Evolutionary conservation across 2,797 vertebrate species (phyloP), one percentile per base, ranked within the genome.

Genomic region (Artibeus lituratus): DNA sequence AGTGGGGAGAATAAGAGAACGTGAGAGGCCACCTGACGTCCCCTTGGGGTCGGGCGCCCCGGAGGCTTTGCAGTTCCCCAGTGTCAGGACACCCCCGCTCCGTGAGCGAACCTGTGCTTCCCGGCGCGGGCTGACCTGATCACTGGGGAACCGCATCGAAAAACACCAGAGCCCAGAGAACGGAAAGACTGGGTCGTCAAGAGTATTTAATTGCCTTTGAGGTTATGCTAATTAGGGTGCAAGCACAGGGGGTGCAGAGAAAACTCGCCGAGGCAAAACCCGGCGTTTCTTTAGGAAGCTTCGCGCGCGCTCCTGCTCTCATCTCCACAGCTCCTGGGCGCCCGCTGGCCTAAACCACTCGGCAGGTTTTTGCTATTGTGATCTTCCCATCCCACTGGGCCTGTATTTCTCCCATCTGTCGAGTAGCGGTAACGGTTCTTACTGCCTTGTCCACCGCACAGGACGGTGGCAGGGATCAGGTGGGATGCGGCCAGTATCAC

Each of bases 71-170:
- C 22, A 11, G 0, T 35, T 73, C 47, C 19, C 73, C 6, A 21
- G 32, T 7, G 82, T 15, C 26, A 22, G 15, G 35, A 85, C 51
- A 0, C 15, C 29, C 1, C 6, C n/a, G 9, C 24, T 1, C 11
- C 0, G 1, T 0, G 85, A 14, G 55, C 8, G 7, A 29, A 0
- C 29, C 22, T 1, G 35, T 21, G 59, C 42, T 5, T 57, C 53
- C 53, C 1, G 24, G 59, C 18, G 2, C 18, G 5, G 35, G 39
- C 24, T 44, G 47, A n/a, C 10, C 19, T 5, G 16, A 1, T 29
- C 37, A 3, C 86, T n/a, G 8, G 32, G 59, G 35, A 55, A 26
- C 42, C 37, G 7, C 32, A 51, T 29, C 47, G 22, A 14, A 86
- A 55, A 59, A 22, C 3, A 2, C 32, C 84, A 37, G 39, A 5